Evolutionary conservation across 2,797 vertebrate genomes (phyloP).

Genomic region (Glyptemys insculpta): DNA sequence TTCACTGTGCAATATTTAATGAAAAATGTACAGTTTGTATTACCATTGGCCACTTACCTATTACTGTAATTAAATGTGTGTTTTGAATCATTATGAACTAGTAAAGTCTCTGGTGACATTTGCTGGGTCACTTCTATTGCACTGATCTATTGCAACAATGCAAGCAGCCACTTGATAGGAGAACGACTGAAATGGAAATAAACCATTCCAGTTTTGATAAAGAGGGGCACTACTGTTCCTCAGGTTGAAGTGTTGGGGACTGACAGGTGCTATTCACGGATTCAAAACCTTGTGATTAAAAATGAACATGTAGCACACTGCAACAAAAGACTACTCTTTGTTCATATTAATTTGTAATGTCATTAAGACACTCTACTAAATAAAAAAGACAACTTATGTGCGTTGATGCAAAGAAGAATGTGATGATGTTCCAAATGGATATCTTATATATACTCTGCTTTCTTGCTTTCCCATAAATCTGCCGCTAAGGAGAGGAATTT

Average conservation of each 20-base stretch:
- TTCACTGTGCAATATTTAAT: neutral
- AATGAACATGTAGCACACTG: neutral
- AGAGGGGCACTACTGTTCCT: neutral
- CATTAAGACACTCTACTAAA: neutral
- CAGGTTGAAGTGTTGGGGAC: neutral
- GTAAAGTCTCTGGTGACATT: neutral
- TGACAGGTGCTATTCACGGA: neutral
- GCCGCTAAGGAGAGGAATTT: neutral
- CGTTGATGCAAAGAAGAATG: neutral
- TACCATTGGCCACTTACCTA: rapidly evolving
- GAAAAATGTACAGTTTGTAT: neutral
- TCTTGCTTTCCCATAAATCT: neutral
- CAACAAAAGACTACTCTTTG: neutral
- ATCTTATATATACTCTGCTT: neutral
- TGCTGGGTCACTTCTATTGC: neutral
- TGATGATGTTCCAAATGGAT: neutral
- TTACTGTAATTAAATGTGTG: neutral
- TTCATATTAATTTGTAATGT: neutral
- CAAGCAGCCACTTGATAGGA: neutral
- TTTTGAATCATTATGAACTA: neutral
- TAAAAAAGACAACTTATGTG: neutral
- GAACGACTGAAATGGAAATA: neutral
- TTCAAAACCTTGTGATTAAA: neutral
- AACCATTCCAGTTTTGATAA: neutral
- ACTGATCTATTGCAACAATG: neutral